These are phyloP conservation scores for Haliaeetus leucogaster DNA, from an alignment of 2,113 vertebrate species.

Conservation along the genomic window DNA sequence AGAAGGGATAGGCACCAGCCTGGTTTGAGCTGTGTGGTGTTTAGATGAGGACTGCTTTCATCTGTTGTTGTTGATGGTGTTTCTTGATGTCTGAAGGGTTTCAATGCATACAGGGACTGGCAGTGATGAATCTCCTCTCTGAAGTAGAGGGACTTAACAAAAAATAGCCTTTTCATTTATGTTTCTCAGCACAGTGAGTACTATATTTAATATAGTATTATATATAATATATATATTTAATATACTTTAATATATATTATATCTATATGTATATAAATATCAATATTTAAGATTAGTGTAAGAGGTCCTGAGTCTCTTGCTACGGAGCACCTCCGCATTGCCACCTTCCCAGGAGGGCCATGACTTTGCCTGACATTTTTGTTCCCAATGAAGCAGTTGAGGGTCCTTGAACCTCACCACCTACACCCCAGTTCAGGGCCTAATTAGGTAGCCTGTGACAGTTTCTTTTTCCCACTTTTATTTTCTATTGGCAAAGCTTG, in stretches of 20 bases:
- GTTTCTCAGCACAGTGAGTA: not conserved
- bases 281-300: fast-evolving
- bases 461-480: not conserved
- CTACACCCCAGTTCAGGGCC: not conserved
- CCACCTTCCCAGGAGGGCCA: fast-evolving
- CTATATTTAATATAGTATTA: too few relatives aligned
- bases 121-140: not conserved
- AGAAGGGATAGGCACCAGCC: not conserved
- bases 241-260: not conserved
- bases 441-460: not conserved
- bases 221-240: not conserved
- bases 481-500: not conserved
- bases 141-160: not conserved
- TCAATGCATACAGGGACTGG: fast-evolving
- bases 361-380: not conserved
- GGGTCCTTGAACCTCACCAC: not conserved
- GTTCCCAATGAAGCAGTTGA: not conserved
- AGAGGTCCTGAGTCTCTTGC: fast-evolving
- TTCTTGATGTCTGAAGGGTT: not conserved
- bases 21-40: not conserved
- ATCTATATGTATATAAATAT: not conserved
- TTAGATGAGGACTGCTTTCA: not conserved
- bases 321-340: not conserved
- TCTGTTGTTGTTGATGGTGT: not conserved
- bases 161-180: not conserved